phyloP scores from a whole-genome alignment of 2,888 invertebrate species.

The Branchellion lobata region DNA sequence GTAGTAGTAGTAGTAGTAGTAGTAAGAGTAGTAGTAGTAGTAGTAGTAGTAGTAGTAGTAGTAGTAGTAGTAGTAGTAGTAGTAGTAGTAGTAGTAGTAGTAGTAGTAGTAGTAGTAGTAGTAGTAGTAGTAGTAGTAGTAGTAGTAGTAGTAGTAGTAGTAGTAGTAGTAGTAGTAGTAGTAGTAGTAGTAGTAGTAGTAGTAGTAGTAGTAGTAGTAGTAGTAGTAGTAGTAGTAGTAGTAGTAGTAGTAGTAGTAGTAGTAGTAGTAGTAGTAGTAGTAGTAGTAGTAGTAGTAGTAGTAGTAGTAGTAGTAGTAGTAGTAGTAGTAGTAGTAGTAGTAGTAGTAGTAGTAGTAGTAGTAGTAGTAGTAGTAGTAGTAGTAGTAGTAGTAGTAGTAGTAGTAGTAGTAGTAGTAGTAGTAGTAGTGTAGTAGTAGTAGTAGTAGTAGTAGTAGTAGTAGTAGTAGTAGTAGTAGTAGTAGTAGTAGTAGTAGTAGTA shows the following conservation, averaged over 20 bases:
- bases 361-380: too few relatives aligned
- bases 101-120: conserved; percentile 8
- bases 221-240: conserved; percentile 13
- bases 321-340: neutral
- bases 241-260: neutral
- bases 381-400: too few relatives aligned
- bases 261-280: conserved; percentile 10
- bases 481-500: neutral
- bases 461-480: neutral
- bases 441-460: too few relatives aligned
- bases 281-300: neutral
- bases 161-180: conserved; percentile 6
- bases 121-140: conserved; percentile 8
- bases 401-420: too few relatives aligned
- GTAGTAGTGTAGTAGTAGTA: too few relatives aligned
- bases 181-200: neutral
- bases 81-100: neutral
- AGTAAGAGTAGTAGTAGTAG: neutral
- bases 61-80: neutral
- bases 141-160: conserved; percentile 8
- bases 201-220: neutral
- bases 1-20: neutral
- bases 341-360: too few relatives aligned
- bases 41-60: too few relatives aligned
- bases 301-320: conserved; percentile 5